A percentile compares a stretch with the other conserved stretches of the same genome.
These are phyloP conservation scores for Anguilla marmorata DNA, from an alignment of 2,797 vertebrate genomes.

Conservation along the genomic window DNA sequence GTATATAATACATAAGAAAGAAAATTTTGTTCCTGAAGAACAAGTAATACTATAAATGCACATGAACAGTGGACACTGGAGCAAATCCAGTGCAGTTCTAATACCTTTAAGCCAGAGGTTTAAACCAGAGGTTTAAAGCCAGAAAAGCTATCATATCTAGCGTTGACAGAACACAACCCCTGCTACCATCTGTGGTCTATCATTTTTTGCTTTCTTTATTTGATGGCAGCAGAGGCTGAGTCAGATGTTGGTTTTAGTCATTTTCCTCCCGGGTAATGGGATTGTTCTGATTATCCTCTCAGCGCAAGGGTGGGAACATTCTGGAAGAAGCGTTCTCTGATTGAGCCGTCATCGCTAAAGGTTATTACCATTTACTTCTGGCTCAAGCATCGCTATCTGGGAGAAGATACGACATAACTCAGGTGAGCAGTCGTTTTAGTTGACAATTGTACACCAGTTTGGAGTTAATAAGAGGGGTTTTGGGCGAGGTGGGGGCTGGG, in stretches of 20 bases:
- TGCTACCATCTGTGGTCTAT: background rate
- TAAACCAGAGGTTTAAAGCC: background rate
- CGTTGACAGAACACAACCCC: background rate
- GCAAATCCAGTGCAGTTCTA: background rate
- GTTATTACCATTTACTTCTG: background rate
- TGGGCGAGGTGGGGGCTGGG: no score
- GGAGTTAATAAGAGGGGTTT: no score
- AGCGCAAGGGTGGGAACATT: background rate
- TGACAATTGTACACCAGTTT: no score
- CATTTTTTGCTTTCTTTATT: no score
- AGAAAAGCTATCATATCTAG: background rate
- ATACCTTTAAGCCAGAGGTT: background rate
- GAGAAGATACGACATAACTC: background rate
- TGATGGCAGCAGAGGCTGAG: background rate
- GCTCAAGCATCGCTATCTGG: background rate
- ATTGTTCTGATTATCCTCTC: background rate
- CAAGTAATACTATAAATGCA: background rate
- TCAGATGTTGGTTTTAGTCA: slow-evolving; percentile 11
- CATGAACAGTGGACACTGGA: background rate
- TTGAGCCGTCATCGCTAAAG: background rate
- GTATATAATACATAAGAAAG: background rate
- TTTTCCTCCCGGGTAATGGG: background rate
- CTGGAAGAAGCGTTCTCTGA: background rate
- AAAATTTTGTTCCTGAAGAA: background rate
- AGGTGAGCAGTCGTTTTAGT: background rate